phyloP scores from a whole-genome alignment of 2,113 vertebrate species.

The Cynocephalus volans region DNA sequence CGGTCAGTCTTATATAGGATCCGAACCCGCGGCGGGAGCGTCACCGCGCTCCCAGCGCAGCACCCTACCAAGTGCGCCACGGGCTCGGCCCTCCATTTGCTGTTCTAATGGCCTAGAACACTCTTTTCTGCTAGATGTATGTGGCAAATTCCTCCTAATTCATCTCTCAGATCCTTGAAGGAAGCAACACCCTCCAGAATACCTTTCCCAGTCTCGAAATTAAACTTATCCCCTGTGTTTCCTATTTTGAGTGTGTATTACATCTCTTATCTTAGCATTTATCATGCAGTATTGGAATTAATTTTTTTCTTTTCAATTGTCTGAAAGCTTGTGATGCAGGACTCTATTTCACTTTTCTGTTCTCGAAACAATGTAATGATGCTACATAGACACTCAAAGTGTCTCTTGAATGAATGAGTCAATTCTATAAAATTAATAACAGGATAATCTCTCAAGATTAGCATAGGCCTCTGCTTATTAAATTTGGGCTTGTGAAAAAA shows the following conservation, averaged over 20 bases:
- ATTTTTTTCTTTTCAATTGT: not conserved
- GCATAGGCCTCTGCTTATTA: not conserved
- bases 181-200: not conserved
- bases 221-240: not conserved
- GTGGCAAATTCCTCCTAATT: not conserved
- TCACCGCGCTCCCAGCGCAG: too few species aligned
- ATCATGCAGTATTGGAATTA: not conserved
- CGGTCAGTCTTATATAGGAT: too few species aligned
- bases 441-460: not conserved
- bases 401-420: not conserved
- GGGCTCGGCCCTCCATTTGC: too few species aligned
- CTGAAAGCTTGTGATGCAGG: not conserved
- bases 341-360: not conserved
- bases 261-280: not conserved
- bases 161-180: not conserved
- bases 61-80: too few species aligned
- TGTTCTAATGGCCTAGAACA: too few species aligned
- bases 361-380: slow-evolving; percentile 30
- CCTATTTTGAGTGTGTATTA: not conserved
- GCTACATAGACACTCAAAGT: not conserved
- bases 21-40: too few species aligned
- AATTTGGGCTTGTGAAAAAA: too few species aligned
- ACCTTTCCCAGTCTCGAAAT: slow-evolving; percentile 13
- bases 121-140: not conserved
- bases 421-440: slow-evolving; percentile 19